Evolutionary conservation across 2,888 invertebrate species (phyloP).

Genomic region (Omphaloscelis lunosa): DNA sequence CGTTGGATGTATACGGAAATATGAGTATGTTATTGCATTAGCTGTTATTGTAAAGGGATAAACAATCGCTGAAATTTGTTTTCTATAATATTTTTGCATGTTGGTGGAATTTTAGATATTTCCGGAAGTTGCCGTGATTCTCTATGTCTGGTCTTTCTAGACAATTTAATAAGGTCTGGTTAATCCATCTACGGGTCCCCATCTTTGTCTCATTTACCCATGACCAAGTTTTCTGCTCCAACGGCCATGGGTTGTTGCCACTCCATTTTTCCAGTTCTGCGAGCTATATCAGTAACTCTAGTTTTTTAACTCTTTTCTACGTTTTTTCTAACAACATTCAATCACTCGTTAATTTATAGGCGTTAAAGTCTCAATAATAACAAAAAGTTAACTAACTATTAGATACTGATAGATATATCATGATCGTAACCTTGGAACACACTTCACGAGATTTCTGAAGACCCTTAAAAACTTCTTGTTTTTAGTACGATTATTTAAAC

Average conservation of each 20-base stretch:
- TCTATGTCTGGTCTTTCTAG: neutral
- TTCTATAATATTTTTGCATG: neutral
- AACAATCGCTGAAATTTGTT: neutral
- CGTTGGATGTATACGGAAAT: neutral
- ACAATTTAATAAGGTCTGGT: neutral
- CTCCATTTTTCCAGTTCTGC: conserved; percentile 15
- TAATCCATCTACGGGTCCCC: neutral
- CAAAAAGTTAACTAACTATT: conserved; percentile 40
- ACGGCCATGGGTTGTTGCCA: conserved; percentile 15
- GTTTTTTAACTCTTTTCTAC: conserved; percentile 2
- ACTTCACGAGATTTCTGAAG: conserved; percentile 27
- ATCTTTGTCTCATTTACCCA: conserved; percentile 7
- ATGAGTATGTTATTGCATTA: conserved; percentile 5
- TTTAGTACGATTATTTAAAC: neutral
- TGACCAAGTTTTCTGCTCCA: conserved; percentile 45
- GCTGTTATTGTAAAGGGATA: too few species aligned
- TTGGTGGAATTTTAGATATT: too few species aligned
- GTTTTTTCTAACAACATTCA: conserved; percentile 50
- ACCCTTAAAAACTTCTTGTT: conserved; percentile 7
- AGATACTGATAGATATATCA: conserved; percentile 50
- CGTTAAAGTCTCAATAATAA: conserved; percentile 37
- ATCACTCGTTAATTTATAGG: conserved; percentile 50
- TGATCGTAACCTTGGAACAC: conserved; percentile 25
- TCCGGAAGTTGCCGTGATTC: neutral
- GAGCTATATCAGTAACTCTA: conserved; percentile 43